Base-by-base conservation (phyloP, 2,797 vertebrate species). In the Microcaecilia unicolor region DNA sequence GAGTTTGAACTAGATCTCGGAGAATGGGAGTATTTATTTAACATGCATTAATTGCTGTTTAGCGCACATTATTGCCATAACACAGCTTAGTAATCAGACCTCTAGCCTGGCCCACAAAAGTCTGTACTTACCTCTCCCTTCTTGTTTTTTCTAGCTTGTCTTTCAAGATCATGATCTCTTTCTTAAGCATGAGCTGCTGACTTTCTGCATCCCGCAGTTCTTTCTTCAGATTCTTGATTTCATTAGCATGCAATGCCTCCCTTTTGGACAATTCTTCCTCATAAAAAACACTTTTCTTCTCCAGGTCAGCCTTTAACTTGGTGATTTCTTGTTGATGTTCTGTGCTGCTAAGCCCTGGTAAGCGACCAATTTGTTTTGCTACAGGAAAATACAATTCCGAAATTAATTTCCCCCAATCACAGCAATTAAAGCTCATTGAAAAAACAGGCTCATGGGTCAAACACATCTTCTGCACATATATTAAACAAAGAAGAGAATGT, bases 141-240 rank as follows among this genome's bases (percentile, higher is more conserved):
- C 93, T 89, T 2, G 77, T 93, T 74, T 98, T 98, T 55, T 98
- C 95, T 61, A 97, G 75, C 64, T 97, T 98, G 80, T 99, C 96
- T 74, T 93, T 95, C 48, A 97, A 86, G 74, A 98, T 67, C 68
- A 94, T 83, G 55, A 96, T 92, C 71, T 99, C 96, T 55, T 98
- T 99, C 72, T 97, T 93, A 50, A 98, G 84, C 34, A 87, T 77
- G 32, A 98, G 92, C 11, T 97, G 90, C 38, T 96, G 93, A 58
- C 91, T 85, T 76, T 99, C 96, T 2, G 89, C 87, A n/a, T 99
- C 94, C 10, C 83, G 80, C 14, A 96, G 70, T 45, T 98, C 94
- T 55, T 98, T 98, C 60, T 88, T 90, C 40, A 96, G 75, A 39
- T 78, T 79, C 80, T 95, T 98, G 12, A 94, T 65, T 76, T 98